Conservation (phyloP, 2,113 vertebrate genomes). For the Orientallactaga bullata region DNA sequence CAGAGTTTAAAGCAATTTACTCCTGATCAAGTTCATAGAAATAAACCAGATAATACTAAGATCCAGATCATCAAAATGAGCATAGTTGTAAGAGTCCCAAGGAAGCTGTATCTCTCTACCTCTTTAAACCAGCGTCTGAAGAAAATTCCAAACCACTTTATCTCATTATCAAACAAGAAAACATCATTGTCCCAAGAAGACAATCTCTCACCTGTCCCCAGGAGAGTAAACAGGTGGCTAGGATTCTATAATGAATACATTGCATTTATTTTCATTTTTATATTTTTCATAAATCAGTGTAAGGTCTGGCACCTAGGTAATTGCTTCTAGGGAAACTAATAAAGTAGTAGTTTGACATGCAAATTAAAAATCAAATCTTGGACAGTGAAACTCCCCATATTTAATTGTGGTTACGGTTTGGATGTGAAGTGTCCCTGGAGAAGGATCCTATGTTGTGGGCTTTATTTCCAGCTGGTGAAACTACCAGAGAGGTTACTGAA, state of each 20-base stretch:
- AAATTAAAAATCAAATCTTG: slow-evolving; percentile 61
- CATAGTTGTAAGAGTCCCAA: neutral
- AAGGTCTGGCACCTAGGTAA: neutral
- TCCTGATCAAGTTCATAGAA: neutral
- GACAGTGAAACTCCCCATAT: neutral
- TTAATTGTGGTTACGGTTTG: neutral
- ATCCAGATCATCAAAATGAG: neutral
- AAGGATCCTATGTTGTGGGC: neutral
- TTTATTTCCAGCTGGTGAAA: neutral
- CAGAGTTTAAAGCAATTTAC: neutral
- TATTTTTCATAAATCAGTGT: neutral
- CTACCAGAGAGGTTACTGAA: neutral
- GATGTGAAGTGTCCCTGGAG: neutral
- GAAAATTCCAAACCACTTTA: slow-evolving; percentile 6
- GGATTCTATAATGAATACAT: slow-evolving; percentile 23
- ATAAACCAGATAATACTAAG: neutral
- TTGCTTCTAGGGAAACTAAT: slow-evolving; percentile 36
- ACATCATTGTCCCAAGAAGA: neutral
- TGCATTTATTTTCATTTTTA: neutral
- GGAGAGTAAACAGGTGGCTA: neutral
- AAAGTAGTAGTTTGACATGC: slow-evolving; percentile 10
- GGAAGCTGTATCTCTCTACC: neutral
- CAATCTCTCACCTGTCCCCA: neutral
- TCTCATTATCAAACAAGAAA: neutral
- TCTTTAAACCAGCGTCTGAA: neutral